Conservation (phyloP, 2,797 vertebrate genomes). For the Pseudocheirus occidentalis region DNA sequence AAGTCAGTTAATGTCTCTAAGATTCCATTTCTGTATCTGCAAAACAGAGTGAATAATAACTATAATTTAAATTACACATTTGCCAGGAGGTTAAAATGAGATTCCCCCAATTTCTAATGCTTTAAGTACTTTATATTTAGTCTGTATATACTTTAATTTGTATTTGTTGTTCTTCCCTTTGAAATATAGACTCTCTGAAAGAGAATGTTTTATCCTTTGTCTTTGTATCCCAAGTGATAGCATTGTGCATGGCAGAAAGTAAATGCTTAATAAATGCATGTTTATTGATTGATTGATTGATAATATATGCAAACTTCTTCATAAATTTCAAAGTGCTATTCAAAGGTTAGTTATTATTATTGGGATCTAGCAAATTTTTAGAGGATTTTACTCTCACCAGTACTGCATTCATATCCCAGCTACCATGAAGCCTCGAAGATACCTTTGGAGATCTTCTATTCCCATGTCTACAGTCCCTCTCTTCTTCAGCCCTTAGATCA, state of each 20-base stretch:
- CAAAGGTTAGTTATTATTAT: background rate
- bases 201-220: background rate
- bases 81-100: background rate
- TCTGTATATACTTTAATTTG: background rate
- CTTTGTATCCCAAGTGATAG: background rate
- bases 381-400: background rate
- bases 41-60: background rate
- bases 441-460: background rate
- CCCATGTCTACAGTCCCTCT: background rate
- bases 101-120: background rate
- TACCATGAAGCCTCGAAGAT: background rate
- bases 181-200: background rate
- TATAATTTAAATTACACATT: background rate
- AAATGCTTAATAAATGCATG: background rate
- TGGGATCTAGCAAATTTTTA: background rate
- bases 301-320: background rate
- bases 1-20: background rate
- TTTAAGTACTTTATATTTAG: background rate
- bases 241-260: background rate
- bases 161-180: background rate
- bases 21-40: background rate
- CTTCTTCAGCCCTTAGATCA: background rate
- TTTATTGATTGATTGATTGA: background rate
- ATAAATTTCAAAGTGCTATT: background rate
- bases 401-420: background rate